Evolutionary conservation across 2,797 vertebrate genomes (phyloP), one percentile per base, ranked within the genome.

Genomic region (Loriculus beryllinus): DNA sequence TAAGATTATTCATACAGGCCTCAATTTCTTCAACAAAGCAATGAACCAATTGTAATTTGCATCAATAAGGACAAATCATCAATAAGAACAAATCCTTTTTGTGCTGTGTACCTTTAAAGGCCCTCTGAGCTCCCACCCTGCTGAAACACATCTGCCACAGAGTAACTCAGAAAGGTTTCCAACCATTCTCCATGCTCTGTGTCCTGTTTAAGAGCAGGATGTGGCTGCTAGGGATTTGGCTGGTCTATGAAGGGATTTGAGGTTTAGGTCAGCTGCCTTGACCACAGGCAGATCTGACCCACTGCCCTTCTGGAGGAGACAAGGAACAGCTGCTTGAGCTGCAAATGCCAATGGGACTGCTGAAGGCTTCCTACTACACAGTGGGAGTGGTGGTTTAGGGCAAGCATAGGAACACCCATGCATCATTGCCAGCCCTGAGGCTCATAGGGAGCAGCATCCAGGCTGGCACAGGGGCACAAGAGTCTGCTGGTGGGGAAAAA

Each of bases 201-300:
- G 16, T 62, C 33, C 64, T 80, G 25, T 40, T 48, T 65, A 72
- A 80, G 68, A 69, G 64, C 83, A 90, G 80, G 77, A 82, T 8
- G 16, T 77, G 54, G 51, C 56, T 67, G n/a, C 42, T 64, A 21
- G 76, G 63, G 21, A 28, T 74, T n/a, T 87, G 75, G 37, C 63
- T 80, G 51, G 33, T 56, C 39, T 77, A 0, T 5, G 68, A 47
- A 82, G 67, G 26, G 48, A 48, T 48, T 17, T 80, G 45, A 93
- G 68, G 64, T 45, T 79, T 68, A 62, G 72, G 69, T 86, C 75
- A 8, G 4, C 37, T 81, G 85, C 56, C 29, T 75, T 49, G 51
- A 87, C 75, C 48, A 51, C 67, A 49, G 57, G 72, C 51, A 57
- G n/a, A 49, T 28, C 60, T 91, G 92, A 89, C 60, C 83, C 42